These are phyloP conservation scores for Peromyscus attwateri DNA, from an alignment of 2,797 vertebrate genomes.

Conservation along the genomic window DNA sequence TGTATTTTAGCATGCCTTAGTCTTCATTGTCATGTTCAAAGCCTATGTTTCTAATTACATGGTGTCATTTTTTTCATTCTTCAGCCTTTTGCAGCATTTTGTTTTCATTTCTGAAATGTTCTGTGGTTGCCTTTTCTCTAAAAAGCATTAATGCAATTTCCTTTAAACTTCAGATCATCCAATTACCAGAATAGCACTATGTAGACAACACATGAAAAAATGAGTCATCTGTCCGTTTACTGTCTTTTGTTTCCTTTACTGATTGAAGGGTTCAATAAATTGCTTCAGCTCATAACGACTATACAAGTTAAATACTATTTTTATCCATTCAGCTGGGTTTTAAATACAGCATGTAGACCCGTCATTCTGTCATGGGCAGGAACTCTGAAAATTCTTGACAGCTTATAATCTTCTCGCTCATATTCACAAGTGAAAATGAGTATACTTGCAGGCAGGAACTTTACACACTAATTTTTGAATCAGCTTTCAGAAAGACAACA, in stretches of 20 bases:
- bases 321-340: constrained; percentile 90
- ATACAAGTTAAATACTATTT: constrained; percentile 90
- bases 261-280: constrained; percentile 92
- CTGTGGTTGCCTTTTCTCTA: constrained; percentile 82
- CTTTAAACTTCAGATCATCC: constrained; percentile 88
- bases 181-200: constrained; percentile 87
- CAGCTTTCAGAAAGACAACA: constrained; percentile 85
- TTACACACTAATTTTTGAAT: constrained; percentile 89
- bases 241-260: constrained; percentile 89
- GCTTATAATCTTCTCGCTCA: constrained; percentile 89
- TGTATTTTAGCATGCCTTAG: constrained; percentile 2
- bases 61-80: constrained; percentile 73
- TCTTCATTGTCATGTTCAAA: constrained; percentile 43
- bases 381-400: constrained; percentile 88
- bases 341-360: constrained; percentile 88
- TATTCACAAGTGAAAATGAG: constrained; percentile 87
- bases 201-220: constrained; percentile 87
- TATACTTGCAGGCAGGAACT: constrained; percentile 87
- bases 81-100: constrained; percentile 80
- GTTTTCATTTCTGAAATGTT: constrained; percentile 85
- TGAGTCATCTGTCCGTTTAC: constrained; percentile 89
- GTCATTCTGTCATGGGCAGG: constrained; percentile 88
- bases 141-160: constrained; percentile 85
- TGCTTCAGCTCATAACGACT: constrained; percentile 88
- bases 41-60: constrained; percentile 80